Conservation (phyloP, 2,113 vertebrate species). For the Datnioides undecimradiatus region DNA sequence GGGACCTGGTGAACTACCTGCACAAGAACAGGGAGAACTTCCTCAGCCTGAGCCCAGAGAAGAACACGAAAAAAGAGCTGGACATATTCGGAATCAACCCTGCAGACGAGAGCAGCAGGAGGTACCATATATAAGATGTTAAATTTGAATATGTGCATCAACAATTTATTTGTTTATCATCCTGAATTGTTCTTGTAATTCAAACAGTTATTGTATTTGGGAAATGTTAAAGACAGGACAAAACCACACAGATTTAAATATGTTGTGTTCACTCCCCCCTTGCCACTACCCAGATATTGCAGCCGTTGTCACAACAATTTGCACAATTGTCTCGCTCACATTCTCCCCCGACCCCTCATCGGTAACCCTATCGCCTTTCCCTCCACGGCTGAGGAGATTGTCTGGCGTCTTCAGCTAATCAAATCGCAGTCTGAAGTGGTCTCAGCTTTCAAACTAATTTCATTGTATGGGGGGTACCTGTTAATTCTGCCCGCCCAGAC, state of each 20-base stretch:
- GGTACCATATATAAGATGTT: conserved; percentile 77
- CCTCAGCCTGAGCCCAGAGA: conserved; percentile 90
- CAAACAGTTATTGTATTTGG: background rate
- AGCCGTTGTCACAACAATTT: conserved; percentile 33
- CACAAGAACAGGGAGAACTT: conserved; percentile 98
- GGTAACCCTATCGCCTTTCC: conserved; percentile 65
- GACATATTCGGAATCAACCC: conserved; percentile 98
- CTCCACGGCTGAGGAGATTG: conserved; percentile 47
- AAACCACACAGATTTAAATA: background rate
- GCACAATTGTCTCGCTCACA: conserved; percentile 21
- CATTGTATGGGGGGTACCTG: conserved; percentile 63
- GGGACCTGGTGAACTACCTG: conserved; percentile 97
- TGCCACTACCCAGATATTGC: conserved; percentile 9
- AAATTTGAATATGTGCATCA: background rate
- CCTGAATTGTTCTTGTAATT: background rate
- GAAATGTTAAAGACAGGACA: background rate
- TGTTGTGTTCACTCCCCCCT: background rate
- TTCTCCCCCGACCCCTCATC: conserved; percentile 21
- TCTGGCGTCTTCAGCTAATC: conserved; percentile 76
- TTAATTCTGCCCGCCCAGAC: conserved; percentile 66
- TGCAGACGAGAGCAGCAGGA: conserved; percentile 94
- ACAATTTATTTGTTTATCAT: background rate
- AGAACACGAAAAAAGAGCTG: conserved; percentile 92
- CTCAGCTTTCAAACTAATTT: conserved; percentile 77
- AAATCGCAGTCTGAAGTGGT: conserved; percentile 69